Base-by-base conservation (phyloP, 2,113 vertebrate species). In the Gallinago undulata region DNA sequence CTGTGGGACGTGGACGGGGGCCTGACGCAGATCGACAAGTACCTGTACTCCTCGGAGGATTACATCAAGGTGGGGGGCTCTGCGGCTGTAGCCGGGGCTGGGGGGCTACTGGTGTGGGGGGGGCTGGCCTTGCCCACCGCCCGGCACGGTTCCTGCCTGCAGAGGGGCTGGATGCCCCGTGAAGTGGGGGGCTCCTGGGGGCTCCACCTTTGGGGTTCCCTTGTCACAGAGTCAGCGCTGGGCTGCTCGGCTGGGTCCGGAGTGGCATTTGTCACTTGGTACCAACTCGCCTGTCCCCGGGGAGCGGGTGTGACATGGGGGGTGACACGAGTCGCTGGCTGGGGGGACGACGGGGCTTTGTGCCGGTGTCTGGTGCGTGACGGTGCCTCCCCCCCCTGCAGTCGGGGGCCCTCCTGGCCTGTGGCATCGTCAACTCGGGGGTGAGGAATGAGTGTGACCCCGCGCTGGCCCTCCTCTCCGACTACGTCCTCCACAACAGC, bases 391-490 rank as follows among this genome's bases (percentile, higher is more conserved):
- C 22, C 39, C 39, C 56, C 55, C 74, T 97, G 41, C 90, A 99
- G 99, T 99, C 99, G 1, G 99, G 99, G 62, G 99, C 99, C 31
- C 99, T 99, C 43, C 95, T 99, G 95, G 99, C 99, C 57, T 99
- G 99, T 95, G 99, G 99, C 24, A 99, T 99, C 0, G 99, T 99
- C 88, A 99, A 99, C 96, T 99, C 99, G 0, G 99, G 99, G 4
- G 99, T 99, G 81, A 99, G 99, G 96, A 99, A 99, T 2, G 99
- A 99, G 84, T 99, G 99, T 84, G 99, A 99, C 89, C 99, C 99
- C 6, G 99, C 99, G 62, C 97, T 99, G 43, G 99, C 99, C 5
- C 98, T 99, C 55, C 98, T 99, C 8, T 99, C 99, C 0, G 99
- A 99, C 96, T 99, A 99, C 2, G 99, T 99, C 72, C 98, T 99